Percentiles rank a stretch among this genome's conserved stretches.
Conservation (phyloP, 2,888 invertebrate species). For the Ditylenchus weischeri region DNA sequence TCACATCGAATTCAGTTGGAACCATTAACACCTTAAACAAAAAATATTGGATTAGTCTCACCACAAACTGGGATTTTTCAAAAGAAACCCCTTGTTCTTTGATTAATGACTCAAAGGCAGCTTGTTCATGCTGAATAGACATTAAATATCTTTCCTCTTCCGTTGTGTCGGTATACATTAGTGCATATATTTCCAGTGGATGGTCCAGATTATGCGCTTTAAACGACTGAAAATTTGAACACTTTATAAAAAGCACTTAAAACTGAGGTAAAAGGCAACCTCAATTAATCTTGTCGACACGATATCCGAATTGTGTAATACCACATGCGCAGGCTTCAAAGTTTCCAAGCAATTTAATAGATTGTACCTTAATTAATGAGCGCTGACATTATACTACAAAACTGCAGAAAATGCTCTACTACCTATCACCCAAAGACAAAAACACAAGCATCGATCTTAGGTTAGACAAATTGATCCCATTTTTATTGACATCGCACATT, state of each 20-base stretch:
- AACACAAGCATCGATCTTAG: slow-evolving; percentile 30
- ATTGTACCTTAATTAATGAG: slow-evolving; percentile 64
- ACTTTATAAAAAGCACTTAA: background rate
- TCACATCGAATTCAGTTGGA: slow-evolving; percentile 49
- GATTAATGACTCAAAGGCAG: slow-evolving; percentile 87
- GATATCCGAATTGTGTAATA: slow-evolving; percentile 85
- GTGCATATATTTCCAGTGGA: slow-evolving; percentile 67
- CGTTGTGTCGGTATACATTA: slow-evolving; percentile 84
- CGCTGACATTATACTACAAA: background rate
- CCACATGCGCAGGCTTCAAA: slow-evolving; percentile 73
- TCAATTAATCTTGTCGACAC: slow-evolving; percentile 84
- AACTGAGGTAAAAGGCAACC: slow-evolving; percentile 62
- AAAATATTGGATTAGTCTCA: background rate
- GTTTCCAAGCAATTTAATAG: slow-evolving; percentile 49
- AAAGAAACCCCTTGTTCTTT: slow-evolving; percentile 77
- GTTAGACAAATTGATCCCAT: slow-evolving; percentile 4
- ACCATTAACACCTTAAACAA: slow-evolving; percentile 46
- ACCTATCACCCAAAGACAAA: slow-evolving; percentile 27
- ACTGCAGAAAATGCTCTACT: no score
- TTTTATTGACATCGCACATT: no score
- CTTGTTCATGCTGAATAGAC: slow-evolving; percentile 80
- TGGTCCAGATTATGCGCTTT: slow-evolving; percentile 25
- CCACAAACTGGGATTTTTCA: background rate
- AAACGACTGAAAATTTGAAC: slow-evolving; percentile 28
- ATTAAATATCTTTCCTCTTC: slow-evolving; percentile 96